Percentiles rank a stretch among this genome's conserved stretches.
Conservation (phyloP, 2,113 vertebrate genomes). For the Clarias batrachus region DNA sequence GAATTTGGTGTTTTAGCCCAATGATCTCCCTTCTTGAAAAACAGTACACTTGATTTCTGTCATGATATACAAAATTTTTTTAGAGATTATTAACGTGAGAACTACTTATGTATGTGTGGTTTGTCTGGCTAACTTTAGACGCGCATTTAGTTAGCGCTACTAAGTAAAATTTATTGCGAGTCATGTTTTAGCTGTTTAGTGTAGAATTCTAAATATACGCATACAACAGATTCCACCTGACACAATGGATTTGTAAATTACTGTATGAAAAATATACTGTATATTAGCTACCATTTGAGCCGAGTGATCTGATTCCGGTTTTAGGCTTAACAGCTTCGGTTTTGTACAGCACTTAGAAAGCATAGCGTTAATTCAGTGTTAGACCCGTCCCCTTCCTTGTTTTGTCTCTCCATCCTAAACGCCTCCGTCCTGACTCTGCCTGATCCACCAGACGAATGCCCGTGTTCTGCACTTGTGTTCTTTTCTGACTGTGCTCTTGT, state of each 20-base stretch:
- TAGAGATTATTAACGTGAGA: background rate
- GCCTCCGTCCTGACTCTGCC: slow-evolving; percentile 55
- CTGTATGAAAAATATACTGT: background rate
- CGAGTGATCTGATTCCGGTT: background rate
- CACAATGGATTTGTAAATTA: background rate
- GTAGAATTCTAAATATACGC: background rate
- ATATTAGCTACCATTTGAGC: background rate
- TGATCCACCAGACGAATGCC: slow-evolving; percentile 80
- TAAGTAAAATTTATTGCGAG: background rate
- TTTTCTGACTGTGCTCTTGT: slow-evolving; percentile 84
- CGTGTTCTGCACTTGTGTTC: slow-evolving; percentile 72
- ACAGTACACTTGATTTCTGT: background rate
- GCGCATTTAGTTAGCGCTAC: background rate
- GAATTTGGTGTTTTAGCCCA: slow-evolving; percentile 25
- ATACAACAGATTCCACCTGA: background rate
- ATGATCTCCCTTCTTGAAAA: background rate
- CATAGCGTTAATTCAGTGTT: background rate
- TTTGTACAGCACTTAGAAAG: background rate
- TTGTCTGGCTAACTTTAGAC: background rate
- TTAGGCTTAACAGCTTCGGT: background rate
- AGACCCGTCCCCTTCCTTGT: slow-evolving; percentile 27
- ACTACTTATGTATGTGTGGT: background rate
- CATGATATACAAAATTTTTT: background rate
- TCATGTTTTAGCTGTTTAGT: background rate
- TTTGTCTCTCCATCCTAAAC: slow-evolving; percentile 43